Percentiles rank a stretch among this genome's conserved stretches.
Conservation (phyloP, 2,888 invertebrate species). For the Erpobdella octoculata region DNA sequence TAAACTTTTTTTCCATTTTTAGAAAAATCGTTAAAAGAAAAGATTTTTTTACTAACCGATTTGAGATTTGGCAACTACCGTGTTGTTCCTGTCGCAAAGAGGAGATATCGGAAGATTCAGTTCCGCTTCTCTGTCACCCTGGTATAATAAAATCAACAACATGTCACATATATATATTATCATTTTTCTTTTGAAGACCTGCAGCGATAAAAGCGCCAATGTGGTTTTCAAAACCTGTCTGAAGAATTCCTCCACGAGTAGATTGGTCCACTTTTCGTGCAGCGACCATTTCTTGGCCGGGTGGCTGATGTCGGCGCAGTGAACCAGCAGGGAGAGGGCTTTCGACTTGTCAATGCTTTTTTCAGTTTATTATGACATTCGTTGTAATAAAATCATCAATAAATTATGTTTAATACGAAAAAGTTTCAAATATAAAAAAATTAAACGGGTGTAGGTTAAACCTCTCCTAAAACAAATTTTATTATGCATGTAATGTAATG, state of each 20-base stretch:
- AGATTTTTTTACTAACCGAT: constrained; percentile 61
- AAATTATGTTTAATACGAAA: too few species aligned
- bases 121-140: constrained; percentile 79
- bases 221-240: constrained; percentile 58
- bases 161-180: background rate
- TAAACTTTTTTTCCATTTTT: background rate
- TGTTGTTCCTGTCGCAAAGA: constrained; percentile 84
- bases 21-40: too few species aligned
- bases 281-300: constrained; percentile 72
- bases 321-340: constrained; percentile 78
- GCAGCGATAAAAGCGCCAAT: background rate
- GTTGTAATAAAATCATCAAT: too few species aligned
- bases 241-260: constrained; percentile 83
- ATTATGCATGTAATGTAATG: too few species aligned
- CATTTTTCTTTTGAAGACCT: background rate
- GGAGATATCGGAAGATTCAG: constrained; percentile 85
- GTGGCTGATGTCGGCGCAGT: constrained; percentile 91
- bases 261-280: constrained; percentile 77
- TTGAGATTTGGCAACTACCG: constrained; percentile 85
- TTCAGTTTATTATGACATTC: background rate
- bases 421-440: too few species aligned
- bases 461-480: too few species aligned
- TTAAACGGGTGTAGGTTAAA: too few species aligned
- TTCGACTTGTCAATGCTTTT: constrained; percentile 84
- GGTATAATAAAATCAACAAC: background rate